Evolutionary conservation across 2,113 vertebrate species (phyloP), one percentile per base, ranked within the genome.

Genomic region (Platichthys flesus): DNA sequence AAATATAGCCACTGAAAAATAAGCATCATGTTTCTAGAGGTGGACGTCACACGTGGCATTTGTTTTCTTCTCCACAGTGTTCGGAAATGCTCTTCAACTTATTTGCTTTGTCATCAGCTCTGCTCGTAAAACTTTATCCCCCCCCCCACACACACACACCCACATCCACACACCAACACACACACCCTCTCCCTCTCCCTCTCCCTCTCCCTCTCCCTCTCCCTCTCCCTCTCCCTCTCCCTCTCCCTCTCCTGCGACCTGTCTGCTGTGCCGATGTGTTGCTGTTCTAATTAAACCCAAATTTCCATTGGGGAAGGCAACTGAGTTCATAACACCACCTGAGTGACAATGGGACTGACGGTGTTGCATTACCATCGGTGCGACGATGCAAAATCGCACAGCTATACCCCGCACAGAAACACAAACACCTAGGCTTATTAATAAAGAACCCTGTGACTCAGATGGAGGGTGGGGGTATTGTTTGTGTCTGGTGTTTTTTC

Each of bases 201-300:
- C 23, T 23, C 1, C 23, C 23, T 23, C 23, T 23, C 23, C 23
- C 23, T 23, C 23, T 23, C 23, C 23, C 23, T 23, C 23, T 23
- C 1, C 23, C 23, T 23, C 23, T 23, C 23, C 23, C 23, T 23
- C 23, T 23, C 23, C 23, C 26, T 28, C 26, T 28, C 49, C 7
- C 23, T n/a, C 71, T 57, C 4, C 42, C 21, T 81, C 56, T 56
- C 52, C 51, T 3, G 10, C 6, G 24, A 73, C 70, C 76, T 70
- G 37, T 58, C 57, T 74, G 76, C 84, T 83, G 60, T 82, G 81
- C 74, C 20, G 20, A n/a, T 54, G 51, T 54, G 51, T 54, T 54
- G 20, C 18, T 9, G 51, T 54, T 20, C 20, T 85, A 86, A 87
- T 89, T 86, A 86, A 80, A 74, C 72, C 70, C 4, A 0, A 74